These are phyloP conservation scores for Calameuta idolon DNA, from an alignment of 2,888 invertebrate species.

Conservation along the genomic window DNA sequence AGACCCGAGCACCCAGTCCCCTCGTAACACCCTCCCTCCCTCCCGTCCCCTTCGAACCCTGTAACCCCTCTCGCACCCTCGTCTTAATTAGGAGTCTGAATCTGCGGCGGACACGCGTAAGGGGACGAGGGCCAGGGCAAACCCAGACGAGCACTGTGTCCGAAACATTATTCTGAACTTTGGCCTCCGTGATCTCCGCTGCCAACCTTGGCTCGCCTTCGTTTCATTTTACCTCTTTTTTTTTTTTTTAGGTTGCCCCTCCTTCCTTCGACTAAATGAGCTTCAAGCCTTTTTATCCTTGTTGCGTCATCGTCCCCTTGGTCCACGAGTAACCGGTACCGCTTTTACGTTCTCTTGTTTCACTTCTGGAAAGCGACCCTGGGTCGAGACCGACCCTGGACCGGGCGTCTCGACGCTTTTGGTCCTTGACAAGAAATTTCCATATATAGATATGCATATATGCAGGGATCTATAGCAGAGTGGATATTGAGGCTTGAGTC, in stretches of 20 bases:
- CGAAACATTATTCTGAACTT: constrained; percentile 67
- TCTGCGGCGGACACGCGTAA: constrained; percentile 85
- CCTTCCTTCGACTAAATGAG: background rate
- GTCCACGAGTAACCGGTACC: background rate
- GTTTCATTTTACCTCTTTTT: background rate
- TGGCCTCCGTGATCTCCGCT: constrained; percentile 19
- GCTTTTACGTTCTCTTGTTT: background rate
- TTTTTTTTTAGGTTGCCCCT: background rate
- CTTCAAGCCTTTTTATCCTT: background rate
- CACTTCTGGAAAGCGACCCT: background rate
- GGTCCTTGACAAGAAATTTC: background rate
- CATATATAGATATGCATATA: background rate
- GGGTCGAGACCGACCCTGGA: background rate
- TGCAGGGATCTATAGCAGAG: constrained; percentile 29
- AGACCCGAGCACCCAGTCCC: constrained; percentile 18
- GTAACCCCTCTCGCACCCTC: constrained; percentile 70
- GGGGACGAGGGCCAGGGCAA: constrained; percentile 51
- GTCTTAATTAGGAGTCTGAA: constrained; percentile 89
- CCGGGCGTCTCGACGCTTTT: background rate
- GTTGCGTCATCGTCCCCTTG: background rate
- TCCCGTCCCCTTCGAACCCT: constrained; percentile 30
- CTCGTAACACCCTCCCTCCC: constrained; percentile 6
- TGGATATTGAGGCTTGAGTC: constrained; percentile 53
- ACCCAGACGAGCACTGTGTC: constrained; percentile 57
- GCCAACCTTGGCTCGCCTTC: background rate